Percentiles rank a stretch among this genome's conserved stretches.
Conservation (phyloP, 1,140 invertebrate species). For the Leptoteleia sp. region DNA sequence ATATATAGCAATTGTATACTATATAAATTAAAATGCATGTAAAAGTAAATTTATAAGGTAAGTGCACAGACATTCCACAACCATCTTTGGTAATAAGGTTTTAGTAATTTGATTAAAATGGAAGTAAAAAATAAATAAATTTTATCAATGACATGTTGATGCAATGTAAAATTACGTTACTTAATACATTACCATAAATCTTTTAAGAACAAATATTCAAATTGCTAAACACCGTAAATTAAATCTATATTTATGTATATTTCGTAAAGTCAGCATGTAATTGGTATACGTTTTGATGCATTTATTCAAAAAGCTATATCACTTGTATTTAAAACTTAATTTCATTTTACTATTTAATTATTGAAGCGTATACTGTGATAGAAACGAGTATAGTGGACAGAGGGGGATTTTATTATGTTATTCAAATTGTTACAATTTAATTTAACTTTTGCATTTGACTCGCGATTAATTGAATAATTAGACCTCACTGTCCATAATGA, state of each 20-base stretch:
- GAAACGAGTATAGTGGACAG: conserved; percentile 71
- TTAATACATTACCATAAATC: neutral
- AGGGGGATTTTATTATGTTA: conserved; percentile 63
- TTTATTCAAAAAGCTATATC: neutral
- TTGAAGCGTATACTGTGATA: conserved; percentile 70
- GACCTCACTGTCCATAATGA: conserved; percentile 71
- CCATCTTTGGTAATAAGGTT: conserved; percentile 77
- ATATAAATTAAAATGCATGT: no score
- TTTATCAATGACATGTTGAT: no score
- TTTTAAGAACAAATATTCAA: conserved; percentile 25
- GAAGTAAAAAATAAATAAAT: no score
- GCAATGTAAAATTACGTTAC: neutral
- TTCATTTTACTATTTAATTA: conserved; percentile 19
- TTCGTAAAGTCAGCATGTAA: conserved; percentile 70
- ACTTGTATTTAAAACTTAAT: neutral
- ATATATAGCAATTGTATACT: no score
- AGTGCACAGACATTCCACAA: conserved; percentile 79
- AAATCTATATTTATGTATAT: conserved; percentile 48
- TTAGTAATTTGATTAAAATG: conserved; percentile 73
- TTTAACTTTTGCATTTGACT: no score
- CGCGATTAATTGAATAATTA: no score
- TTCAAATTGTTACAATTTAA: no score
- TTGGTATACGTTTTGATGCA: conserved; percentile 64
- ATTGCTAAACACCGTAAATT: conserved; percentile 72
- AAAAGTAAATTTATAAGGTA: conserved; percentile 68